Percentiles rank a stretch among this genome's conserved stretches.
Evolutionary conservation across 2,888 invertebrate genomes (phyloP).

Genomic region (Melanostoma mellinum): DNA sequence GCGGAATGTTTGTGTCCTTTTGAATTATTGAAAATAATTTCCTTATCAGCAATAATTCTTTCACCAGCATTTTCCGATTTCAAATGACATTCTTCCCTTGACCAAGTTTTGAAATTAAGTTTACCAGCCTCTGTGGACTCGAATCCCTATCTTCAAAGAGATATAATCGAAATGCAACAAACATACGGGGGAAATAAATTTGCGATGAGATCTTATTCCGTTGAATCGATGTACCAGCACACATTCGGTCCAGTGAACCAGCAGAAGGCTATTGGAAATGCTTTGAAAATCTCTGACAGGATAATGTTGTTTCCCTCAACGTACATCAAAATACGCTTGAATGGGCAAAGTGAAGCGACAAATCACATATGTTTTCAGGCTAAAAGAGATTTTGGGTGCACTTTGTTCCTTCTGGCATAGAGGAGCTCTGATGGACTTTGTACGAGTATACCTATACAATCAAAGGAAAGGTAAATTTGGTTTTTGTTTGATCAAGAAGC

Average conservation of each 20-base stretch:
- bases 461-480: constrained; percentile 37
- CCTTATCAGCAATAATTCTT: not conserved
- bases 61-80: constrained; percentile 4
- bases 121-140: not conserved
- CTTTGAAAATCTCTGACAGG: constrained; percentile 51
- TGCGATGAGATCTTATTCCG: constrained; percentile 13
- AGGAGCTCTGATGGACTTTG: constrained; percentile 13
- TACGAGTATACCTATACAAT: constrained; percentile 6
- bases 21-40: not conserved
- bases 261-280: constrained; percentile 14
- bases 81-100: constrained; percentile 23
- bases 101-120: constrained; percentile 29
- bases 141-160: not conserved
- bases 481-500: constrained; percentile 43
- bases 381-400: constrained; percentile 33
- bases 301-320: constrained; percentile 62
- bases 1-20: constrained; percentile 17
- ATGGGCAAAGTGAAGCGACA: constrained; percentile 53
- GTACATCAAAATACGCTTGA: constrained; percentile 62
- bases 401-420: constrained; percentile 2
- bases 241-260: constrained; percentile 18
- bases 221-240: not conserved
- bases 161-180: constrained; percentile 15
- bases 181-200: constrained; percentile 16
- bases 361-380: constrained; percentile 4